These are phyloP conservation scores for Diaphora mendica DNA, from an alignment of 2,888 invertebrate genomes.

Conservation along the genomic window DNA sequence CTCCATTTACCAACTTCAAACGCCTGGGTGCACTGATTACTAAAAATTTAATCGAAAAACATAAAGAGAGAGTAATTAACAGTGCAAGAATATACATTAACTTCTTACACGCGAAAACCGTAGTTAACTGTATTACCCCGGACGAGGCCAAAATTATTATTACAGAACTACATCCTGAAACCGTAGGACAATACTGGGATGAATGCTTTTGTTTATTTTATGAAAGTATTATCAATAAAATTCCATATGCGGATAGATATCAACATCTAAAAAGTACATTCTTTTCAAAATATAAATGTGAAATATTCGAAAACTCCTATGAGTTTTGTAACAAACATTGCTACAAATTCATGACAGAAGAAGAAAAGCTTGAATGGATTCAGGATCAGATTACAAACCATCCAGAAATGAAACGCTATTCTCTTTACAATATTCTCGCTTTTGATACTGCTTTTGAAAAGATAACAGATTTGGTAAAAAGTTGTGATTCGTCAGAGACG, in stretches of 20 bases:
- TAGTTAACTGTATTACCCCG: constrained; percentile 52
- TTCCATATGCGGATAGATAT: constrained; percentile 58
- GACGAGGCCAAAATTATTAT: constrained; percentile 62
- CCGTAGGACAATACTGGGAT: constrained; percentile 56
- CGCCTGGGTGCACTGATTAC: constrained; percentile 58
- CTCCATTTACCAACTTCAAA: background rate
- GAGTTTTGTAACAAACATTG: constrained; percentile 54
- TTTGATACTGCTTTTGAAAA: constrained; percentile 61
- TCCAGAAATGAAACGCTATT: constrained; percentile 57
- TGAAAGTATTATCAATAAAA: constrained; percentile 57
- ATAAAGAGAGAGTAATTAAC: constrained; percentile 61
- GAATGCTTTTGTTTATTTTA: constrained; percentile 50
- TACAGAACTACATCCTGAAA: constrained; percentile 53
- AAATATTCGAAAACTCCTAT: constrained; percentile 60
- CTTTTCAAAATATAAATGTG: constrained; percentile 54
- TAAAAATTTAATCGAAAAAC: constrained; percentile 60
- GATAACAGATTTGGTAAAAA: constrained; percentile 58
- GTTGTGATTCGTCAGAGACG: constrained; percentile 49
- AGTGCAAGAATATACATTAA: constrained; percentile 58
- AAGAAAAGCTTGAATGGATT: constrained; percentile 67
- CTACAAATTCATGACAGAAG: constrained; percentile 58
- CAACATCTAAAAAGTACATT: constrained; percentile 61
- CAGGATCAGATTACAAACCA: constrained; percentile 57
- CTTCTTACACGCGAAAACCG: constrained; percentile 49
- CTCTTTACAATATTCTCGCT: constrained; percentile 66